A percentile compares a stretch with the other conserved stretches of the same genome.
Conservation (phyloP, 1,140 invertebrate species). For the Drosophila athabasca region DNA sequence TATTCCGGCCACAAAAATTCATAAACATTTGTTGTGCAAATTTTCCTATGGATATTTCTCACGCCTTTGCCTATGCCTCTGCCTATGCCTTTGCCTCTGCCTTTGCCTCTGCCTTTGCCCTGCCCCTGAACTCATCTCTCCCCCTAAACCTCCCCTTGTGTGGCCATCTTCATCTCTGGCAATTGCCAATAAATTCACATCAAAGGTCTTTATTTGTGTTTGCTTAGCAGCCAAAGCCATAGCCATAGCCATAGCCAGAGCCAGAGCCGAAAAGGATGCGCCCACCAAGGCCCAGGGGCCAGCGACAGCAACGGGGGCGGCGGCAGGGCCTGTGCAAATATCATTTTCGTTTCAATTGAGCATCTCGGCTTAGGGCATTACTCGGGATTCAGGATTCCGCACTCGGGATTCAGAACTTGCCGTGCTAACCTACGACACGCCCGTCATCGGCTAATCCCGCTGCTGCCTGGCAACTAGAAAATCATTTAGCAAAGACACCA, state of each 20-base stretch:
- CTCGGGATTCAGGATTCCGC: slow-evolving; percentile 11
- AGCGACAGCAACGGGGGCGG: slow-evolving; percentile 17
- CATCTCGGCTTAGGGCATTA: slow-evolving; percentile 62
- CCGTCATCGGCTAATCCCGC: slow-evolving; percentile 78
- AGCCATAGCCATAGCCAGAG: slow-evolving; percentile 26
- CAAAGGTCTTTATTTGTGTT: slow-evolving; percentile 82
- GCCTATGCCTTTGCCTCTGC: neutral
- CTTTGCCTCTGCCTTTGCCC: no score
- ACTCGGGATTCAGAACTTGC: slow-evolving; percentile 19
- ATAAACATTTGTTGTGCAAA: slow-evolving; percentile 82
- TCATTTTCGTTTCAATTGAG: slow-evolving; percentile 82
- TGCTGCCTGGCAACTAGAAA: slow-evolving; percentile 65
- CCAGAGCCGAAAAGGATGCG: slow-evolving; percentile 73
- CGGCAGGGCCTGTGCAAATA: slow-evolving; percentile 72
- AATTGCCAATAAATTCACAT: slow-evolving; percentile 80
- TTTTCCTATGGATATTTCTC: slow-evolving; percentile 63
- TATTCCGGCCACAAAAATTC: slow-evolving; percentile 60
- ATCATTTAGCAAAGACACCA: slow-evolving; percentile 51
- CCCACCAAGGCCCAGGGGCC: slow-evolving; percentile 23
- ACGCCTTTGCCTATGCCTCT: slow-evolving; percentile 38
- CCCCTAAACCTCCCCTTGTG: neutral
- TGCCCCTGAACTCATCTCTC: neutral
- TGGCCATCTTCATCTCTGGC: slow-evolving; percentile 42
- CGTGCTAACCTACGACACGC: slow-evolving; percentile 69
- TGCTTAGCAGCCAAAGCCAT: slow-evolving; percentile 62